These are phyloP conservation scores for Yponomeuta plumbellus DNA, from an alignment of 2,888 invertebrate genomes.

Conservation along the genomic window DNA sequence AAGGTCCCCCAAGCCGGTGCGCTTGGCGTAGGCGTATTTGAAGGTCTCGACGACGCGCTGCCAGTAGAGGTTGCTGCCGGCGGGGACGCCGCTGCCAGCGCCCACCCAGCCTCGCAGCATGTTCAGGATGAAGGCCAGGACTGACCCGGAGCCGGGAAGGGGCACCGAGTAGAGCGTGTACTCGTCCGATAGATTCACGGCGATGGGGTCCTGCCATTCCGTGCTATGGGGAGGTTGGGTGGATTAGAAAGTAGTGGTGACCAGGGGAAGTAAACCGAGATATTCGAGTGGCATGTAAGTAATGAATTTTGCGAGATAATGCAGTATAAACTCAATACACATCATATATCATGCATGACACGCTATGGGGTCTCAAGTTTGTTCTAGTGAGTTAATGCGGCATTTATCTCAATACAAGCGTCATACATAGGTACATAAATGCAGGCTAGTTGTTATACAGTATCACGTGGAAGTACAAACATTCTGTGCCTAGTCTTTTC, in stretches of 20 bases:
- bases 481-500: no score
- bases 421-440: no score
- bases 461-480: no score
- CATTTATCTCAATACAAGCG: no score
- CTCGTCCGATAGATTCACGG: slow-evolving; percentile 74
- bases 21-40: slow-evolving; percentile 92
- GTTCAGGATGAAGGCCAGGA: slow-evolving; percentile 89
- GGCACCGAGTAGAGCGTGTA: slow-evolving; percentile 85
- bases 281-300: no score
- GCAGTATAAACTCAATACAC: no score
- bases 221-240: slow-evolving; percentile 53
- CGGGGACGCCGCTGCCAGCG: slow-evolving; percentile 45
- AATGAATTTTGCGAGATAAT: no score
- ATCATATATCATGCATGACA: no score
- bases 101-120: slow-evolving; percentile 80
- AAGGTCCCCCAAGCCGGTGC: slow-evolving; percentile 89
- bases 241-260: background rate
- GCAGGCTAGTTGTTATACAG: no score
- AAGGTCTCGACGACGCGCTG: slow-evolving; percentile 92
- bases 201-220: slow-evolving; percentile 80
- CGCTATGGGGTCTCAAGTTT: no score
- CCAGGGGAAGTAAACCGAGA: background rate
- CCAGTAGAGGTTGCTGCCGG: slow-evolving; percentile 69
- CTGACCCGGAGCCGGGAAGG: slow-evolving; percentile 89
- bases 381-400: no score